Base-by-base conservation (phyloP, 35 echinoderm and acorn worm species). In the Eucidaris tribuloides region DNA sequence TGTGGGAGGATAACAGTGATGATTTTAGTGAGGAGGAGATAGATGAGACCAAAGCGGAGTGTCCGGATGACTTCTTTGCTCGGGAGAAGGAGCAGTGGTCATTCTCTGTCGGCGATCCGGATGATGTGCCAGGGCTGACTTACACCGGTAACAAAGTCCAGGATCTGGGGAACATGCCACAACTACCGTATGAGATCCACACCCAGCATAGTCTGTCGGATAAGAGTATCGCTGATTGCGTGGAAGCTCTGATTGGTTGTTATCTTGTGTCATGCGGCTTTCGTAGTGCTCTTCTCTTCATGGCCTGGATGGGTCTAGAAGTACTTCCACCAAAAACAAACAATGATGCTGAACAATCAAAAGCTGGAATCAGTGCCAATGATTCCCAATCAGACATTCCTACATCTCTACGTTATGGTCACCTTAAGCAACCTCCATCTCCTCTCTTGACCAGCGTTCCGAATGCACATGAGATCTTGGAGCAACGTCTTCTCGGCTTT, bases 201-300 rank as follows among this genome's bases (percentile, higher is more conserved):
- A 98, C 90, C 62, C 90, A 98, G 38, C 95, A 98, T 37, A 89
- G 90, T 46, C 82, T 98, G 37, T 98, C 95, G 19, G 95, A 98
- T 87, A 98, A 98, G 52, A 93, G 91, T 71, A 79, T 98, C 32
- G 95, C 95, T 38, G 95, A 98, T 80, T 98, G 90, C 32, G 87
- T 93, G 19, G 95, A 98, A 54, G 90, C 95, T 58, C 33, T 98
- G 52, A 89, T 98, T 13, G 95, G 95, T 42, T 98, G 90, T 32
- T 98, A 91, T 42, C 83, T 98, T 29, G 87, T 98, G 7, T 93
- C 95, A 7, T 98, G 95, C 77, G 95, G 95, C 20, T 98, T 89
- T 33, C 87, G 90, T 30, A 92, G 91, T 27, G 90, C 90, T 30
- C 61, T 98, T 15, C 78, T 98, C 27, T 89, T 98, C 46, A 89